Percentiles rank a stretch among this genome's conserved stretches.
Conservation (phyloP, 2,113 vertebrate species). For the Camelus dromedarius region DNA sequence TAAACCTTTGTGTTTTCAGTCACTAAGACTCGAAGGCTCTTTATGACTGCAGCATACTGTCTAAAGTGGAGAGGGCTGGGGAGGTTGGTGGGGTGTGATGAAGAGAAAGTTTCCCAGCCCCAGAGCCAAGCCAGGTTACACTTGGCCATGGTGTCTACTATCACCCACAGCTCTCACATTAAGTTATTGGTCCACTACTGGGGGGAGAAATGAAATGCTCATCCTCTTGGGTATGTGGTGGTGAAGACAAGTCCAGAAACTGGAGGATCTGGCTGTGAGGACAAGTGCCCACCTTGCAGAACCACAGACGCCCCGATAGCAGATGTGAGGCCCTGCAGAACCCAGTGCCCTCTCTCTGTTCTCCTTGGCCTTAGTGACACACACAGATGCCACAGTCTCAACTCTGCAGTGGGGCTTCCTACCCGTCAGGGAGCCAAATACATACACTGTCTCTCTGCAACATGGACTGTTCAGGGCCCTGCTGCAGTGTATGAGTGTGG, state of each 20-base stretch:
- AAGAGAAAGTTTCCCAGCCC: neutral
- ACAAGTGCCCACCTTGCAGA: neutral
- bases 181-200: neutral
- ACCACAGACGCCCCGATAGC: neutral
- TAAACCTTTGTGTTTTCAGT: neutral
- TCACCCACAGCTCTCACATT: neutral
- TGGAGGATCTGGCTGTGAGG: neutral
- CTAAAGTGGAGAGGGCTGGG: neutral
- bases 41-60: neutral
- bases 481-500: neutral
- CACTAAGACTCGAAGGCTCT: neutral
- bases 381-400: fast-evolving
- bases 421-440: neutral
- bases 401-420: neutral
- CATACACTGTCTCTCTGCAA: neutral
- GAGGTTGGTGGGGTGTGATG: neutral
- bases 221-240: neutral
- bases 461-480: neutral
- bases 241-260: neutral
- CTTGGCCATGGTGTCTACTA: neutral
- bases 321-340: neutral
- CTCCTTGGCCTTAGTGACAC: neutral
- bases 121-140: neutral
- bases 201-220: neutral
- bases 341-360: neutral